Evolutionary conservation across 2,888 invertebrate species (phyloP), one percentile per base, ranked within the genome.

Genomic region (Dryococelus australis): DNA sequence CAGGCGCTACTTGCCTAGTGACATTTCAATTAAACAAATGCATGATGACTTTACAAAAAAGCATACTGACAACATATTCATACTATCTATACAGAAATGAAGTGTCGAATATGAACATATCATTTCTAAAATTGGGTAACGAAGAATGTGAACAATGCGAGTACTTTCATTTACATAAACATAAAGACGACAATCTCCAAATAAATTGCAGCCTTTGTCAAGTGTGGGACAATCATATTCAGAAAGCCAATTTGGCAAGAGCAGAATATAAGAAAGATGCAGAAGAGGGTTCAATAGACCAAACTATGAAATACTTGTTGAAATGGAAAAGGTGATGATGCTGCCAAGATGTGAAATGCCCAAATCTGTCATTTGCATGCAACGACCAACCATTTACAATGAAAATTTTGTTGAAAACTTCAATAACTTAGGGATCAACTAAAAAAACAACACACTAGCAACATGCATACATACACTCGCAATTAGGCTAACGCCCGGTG

Each of bases 111-210:
- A 27, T 84, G 84, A 84, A 84, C 3, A 84, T 84, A 27, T 84
- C 28, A 27, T 84, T 84, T 28, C 26, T 43, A 84, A 84, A 84
- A 27, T 84, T 84, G 43, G 26, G 43, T 84, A 84, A 84, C 84
- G 65, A 26, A 84, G 28, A 84, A 84, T 84, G 84, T 43, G 84
- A 84, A 84, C 27, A 84, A 84, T 84, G 35, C 28, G 84, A 84
- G 84, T 16, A 84, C 24, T 28, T 84, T 84, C 35, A 27, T 84
- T 84, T 84, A 24, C 84, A 84, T 43, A 27, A 84, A 24, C 84
- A 84, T 28, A 84, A 84, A 27, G 35, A 26, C 13, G 84, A 84
- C 26, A 65, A 65, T 65, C 8, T 65, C 65, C 65, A 24, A 65
- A 20, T 65, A 24, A 16, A 65, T 12, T 65, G 65, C 24, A 65